A percentile compares a stretch with the other conserved stretches of the same genome.
These are phyloP conservation scores for Gnathonemus echidnorhynchus DNA, from an alignment of 2,113 vertebrate genomes.

Conservation along the genomic window DNA sequence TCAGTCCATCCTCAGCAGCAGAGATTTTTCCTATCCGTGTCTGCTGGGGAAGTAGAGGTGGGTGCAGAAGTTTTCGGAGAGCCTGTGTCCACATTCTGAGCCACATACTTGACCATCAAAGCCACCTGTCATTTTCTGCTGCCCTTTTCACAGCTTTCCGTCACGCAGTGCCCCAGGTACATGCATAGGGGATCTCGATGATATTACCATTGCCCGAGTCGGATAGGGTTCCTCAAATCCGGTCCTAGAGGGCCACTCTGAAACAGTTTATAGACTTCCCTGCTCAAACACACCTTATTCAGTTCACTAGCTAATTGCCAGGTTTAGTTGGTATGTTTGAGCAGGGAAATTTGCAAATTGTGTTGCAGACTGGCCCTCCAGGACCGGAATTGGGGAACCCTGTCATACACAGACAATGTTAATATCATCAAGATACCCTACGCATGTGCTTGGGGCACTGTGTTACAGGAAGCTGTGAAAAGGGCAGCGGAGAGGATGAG, in stretches of 20 bases:
- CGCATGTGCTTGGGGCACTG: too few species aligned
- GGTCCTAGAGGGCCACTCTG: background rate
- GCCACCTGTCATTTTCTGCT: background rate
- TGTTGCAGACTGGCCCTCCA: too few species aligned
- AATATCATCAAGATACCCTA: too few species aligned
- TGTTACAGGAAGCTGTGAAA: too few species aligned
- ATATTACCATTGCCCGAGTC: background rate
- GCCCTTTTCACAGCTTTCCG: background rate
- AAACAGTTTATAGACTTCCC: background rate
- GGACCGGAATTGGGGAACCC: too few species aligned
- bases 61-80: background rate
- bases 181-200: background rate
- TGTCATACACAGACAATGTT: background rate
- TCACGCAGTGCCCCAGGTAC: background rate
- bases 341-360: too few species aligned
- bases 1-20: conserved; percentile 59
- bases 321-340: background rate
- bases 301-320: background rate
- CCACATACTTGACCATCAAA: background rate
- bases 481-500: background rate
- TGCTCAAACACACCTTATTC: background rate
- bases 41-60: conserved; percentile 16
- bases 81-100: background rate
- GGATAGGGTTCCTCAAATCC: background rate
- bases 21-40: conserved; percentile 37